Conservation (phyloP, 2,888 invertebrate species). For the Notocelia uddmanniana region DNA sequence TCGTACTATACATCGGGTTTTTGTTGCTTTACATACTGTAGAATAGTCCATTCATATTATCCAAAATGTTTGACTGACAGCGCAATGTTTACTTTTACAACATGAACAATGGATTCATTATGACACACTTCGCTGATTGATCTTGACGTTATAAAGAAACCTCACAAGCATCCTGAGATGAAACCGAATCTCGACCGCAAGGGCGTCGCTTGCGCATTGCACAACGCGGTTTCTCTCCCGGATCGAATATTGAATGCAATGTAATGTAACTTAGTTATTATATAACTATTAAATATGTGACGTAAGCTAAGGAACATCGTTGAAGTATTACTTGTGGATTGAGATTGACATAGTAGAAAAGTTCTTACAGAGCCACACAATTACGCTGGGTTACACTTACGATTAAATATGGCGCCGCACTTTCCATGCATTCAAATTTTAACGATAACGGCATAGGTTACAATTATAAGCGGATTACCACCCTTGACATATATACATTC, state of each 20-base stretch:
- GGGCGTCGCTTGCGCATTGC: conserved; percentile 27
- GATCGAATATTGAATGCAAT: not conserved
- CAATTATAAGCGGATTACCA: no score
- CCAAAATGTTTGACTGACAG: not conserved
- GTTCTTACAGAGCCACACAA: no score
- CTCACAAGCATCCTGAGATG: conserved; percentile 27
- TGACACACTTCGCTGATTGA: not conserved
- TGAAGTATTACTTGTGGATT: no score
- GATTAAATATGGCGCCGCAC: no score
- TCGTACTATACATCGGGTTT: no score
- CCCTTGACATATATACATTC: no score
- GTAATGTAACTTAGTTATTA: not conserved
- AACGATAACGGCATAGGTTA: no score
- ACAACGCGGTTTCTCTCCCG: conserved; percentile 23
- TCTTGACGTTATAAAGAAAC: conserved; percentile 20
- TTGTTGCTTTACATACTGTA: no score
- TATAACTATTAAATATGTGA: conserved; percentile 7
- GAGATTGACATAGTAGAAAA: no score
- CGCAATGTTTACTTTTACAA: not conserved
- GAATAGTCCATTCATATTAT: no score
- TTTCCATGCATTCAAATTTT: no score
- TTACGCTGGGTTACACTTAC: no score
- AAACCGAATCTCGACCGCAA: conserved; percentile 38
- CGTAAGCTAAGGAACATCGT: not conserved
- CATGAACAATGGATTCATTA: not conserved